phyloP scores from a whole-genome alignment of 1,140 invertebrate genomes.

The Archivesica marissinica region DNA sequence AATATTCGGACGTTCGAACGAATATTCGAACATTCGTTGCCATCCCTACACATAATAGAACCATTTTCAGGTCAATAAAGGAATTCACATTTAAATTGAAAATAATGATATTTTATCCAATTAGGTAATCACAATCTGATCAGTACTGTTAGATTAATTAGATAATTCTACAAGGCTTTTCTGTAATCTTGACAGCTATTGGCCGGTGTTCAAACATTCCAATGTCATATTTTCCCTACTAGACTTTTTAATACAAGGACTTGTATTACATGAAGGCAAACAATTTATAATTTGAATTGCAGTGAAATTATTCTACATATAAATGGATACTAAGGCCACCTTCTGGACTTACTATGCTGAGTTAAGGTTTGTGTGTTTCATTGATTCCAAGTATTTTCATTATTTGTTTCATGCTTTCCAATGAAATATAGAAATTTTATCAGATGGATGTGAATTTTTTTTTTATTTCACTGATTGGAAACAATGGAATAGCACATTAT shows the following conservation, averaged over 20 bases:
- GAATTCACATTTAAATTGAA: constrained; percentile 3
- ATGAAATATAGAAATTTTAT: too few species aligned
- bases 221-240: constrained; percentile 19
- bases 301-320: neutral
- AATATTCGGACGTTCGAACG: too few species aligned
- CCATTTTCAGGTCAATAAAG: neutral
- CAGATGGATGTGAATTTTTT: too few species aligned
- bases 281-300: neutral
- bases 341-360: constrained; percentile 7
- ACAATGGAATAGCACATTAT: too few species aligned
- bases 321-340: neutral
- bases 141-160: neutral
- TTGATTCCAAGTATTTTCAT: too few species aligned
- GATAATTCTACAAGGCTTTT: neutral
- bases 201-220: neutral
- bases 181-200: neutral
- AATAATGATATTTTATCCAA: constrained; percentile 11
- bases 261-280: neutral
- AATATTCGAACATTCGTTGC: too few species aligned
- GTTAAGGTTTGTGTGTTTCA: constrained; percentile 7
- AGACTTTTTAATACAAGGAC: constrained; percentile 23
- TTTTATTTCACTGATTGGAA: too few species aligned
- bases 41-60: too few species aligned
- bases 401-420: too few species aligned
- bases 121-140: constrained; percentile 5